These are phyloP conservation scores for Ylistrum balloti DNA, from an alignment of 1,140 invertebrate species.

Conservation along the genomic window DNA sequence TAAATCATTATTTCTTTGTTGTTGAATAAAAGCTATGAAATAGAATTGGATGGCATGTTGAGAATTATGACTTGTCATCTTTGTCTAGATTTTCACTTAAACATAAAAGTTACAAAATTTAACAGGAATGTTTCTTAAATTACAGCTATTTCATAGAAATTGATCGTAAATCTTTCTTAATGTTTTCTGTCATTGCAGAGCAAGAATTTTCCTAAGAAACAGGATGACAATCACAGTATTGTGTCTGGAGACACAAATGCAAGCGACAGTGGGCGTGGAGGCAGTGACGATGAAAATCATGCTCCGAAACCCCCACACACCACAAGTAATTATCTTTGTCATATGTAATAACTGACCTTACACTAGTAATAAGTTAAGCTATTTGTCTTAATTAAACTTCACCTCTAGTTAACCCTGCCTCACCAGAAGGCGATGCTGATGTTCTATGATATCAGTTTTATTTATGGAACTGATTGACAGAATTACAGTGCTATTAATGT, in stretches of 20 bases:
- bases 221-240: slow-evolving; percentile 74
- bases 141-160: slow-evolving; percentile 32
- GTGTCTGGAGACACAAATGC: slow-evolving; percentile 72
- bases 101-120: background rate
- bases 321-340: slow-evolving; percentile 43
- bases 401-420: background rate
- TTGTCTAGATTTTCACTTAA: too few species aligned
- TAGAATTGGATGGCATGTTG: background rate
- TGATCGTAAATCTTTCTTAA: background rate
- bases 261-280: slow-evolving; percentile 77
- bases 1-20: slow-evolving; percentile 9
- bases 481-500: background rate
- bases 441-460: background rate
- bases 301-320: slow-evolving; percentile 56
- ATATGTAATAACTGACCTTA: background rate
- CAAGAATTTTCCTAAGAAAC: slow-evolving; percentile 55
- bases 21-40: background rate
- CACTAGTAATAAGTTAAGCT: background rate
- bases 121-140: background rate
- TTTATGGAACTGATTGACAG: background rate
- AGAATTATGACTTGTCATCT: background rate
- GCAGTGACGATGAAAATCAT: slow-evolving; percentile 76
- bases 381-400: slow-evolving; percentile 26
- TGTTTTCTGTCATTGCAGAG: slow-evolving; percentile 42
- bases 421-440: background rate